Evolutionary conservation across 1,140 invertebrate species (phyloP).

Genomic region (Aporrectodea caliginosa): DNA sequence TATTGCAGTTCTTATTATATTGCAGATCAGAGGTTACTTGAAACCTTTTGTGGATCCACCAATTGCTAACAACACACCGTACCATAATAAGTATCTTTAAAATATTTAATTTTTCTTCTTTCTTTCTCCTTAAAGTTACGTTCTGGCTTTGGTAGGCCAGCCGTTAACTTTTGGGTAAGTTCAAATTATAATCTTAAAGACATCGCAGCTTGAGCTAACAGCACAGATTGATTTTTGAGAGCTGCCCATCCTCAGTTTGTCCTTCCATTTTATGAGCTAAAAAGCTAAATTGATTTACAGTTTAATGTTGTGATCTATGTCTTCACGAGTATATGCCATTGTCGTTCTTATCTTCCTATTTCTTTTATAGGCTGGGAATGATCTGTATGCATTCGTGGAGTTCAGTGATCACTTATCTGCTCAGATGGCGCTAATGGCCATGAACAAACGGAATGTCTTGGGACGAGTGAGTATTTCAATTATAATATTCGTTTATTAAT

Average conservation of each 20-base stretch:
- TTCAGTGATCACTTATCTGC: neutral
- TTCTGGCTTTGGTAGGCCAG: slow-evolving; percentile 1
- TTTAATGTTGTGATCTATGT: too few species aligned
- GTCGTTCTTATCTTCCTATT: neutral
- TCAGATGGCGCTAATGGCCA: neutral
- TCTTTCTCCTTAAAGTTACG: neutral
- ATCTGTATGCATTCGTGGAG: neutral
- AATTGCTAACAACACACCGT: neutral
- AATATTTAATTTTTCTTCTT: neutral
- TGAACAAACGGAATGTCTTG: neutral
- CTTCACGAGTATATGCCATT: too few species aligned
- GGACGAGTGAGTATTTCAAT: neutral
- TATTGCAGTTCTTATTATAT: neutral
- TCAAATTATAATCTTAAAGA: neutral
- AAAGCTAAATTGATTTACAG: too few species aligned
- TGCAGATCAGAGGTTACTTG: neutral
- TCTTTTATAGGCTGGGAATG: slow-evolving; percentile 64
- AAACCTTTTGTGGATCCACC: neutral
- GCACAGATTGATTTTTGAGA: neutral
- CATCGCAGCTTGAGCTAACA: neutral
- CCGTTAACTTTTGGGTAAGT: neutral
- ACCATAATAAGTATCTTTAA: slow-evolving; percentile 3
- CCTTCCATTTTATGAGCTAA: too few species aligned
- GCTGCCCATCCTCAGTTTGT: too few species aligned
- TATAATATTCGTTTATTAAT: too few species aligned